These are phyloP conservation scores for Drosophila falleni DNA, from an alignment of 2,888 invertebrate genomes.

Conservation along the genomic window DNA sequence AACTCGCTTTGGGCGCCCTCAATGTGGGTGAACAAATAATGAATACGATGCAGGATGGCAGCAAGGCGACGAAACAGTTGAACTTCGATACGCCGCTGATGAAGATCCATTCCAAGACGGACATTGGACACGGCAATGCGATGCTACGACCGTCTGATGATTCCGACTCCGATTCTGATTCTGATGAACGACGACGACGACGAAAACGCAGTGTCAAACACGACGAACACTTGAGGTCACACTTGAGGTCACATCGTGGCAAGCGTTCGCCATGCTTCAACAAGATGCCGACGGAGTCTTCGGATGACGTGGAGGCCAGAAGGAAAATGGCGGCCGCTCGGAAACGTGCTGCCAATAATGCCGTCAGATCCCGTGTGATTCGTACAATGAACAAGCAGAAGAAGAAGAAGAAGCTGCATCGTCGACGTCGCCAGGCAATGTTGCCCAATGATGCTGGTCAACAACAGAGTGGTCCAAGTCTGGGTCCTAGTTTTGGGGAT, in stretches of 20 bases:
- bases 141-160: slow-evolving; percentile 37
- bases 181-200: slow-evolving; percentile 58
- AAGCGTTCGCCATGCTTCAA: slow-evolving; percentile 73
- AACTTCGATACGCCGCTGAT: slow-evolving; percentile 56
- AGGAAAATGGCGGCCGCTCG: slow-evolving; percentile 35
- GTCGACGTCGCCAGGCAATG: slow-evolving; percentile 53
- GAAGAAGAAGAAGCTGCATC: slow-evolving; percentile 49
- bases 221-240: background rate
- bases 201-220: background rate
- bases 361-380: slow-evolving; percentile 45
- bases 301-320: slow-evolving; percentile 65
- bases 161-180: slow-evolving; percentile 51
- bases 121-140: slow-evolving; percentile 67
- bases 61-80: slow-evolving; percentile 30
- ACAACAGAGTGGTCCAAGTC: slow-evolving; percentile 1
- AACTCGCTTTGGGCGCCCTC: slow-evolving; percentile 53
- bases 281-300: slow-evolving; percentile 29
- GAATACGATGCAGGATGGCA: slow-evolving; percentile 58
- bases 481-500: slow-evolving; percentile 50
- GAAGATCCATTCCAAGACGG: slow-evolving; percentile 47
- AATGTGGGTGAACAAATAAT: slow-evolving; percentile 55
- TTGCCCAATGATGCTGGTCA: background rate
- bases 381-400: slow-evolving; percentile 28
- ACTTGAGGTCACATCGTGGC: slow-evolving; percentile 41
- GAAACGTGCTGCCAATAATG: slow-evolving; percentile 53